Evolutionary conservation across 1,140 invertebrate genomes (phyloP).

Genomic region (Propsilocerus akamusi): DNA sequence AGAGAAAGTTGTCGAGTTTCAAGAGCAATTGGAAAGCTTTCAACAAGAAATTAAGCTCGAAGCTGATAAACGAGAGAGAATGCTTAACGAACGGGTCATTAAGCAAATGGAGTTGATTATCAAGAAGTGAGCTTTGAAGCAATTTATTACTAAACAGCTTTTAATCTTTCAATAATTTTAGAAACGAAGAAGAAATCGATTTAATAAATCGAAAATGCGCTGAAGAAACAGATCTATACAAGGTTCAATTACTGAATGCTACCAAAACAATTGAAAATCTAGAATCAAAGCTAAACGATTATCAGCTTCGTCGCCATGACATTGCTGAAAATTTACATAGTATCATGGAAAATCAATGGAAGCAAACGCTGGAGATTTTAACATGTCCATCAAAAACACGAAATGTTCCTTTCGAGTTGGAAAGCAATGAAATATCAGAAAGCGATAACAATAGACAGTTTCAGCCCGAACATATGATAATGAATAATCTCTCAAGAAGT

Average conservation of each 20-base stretch:
- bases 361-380: slow-evolving; percentile 51
- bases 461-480: slow-evolving; percentile 14
- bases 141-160: too few species aligned
- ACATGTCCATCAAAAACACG: slow-evolving; percentile 25
- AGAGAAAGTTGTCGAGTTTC: slow-evolving; percentile 57
- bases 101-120: slow-evolving; percentile 49
- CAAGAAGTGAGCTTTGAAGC: slow-evolving; percentile 36
- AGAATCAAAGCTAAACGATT: slow-evolving; percentile 33
- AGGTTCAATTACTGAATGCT: slow-evolving; percentile 43
- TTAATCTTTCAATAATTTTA: slow-evolving; percentile 26
- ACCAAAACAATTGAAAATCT: slow-evolving; percentile 39
- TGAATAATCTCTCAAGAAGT: slow-evolving; percentile 12
- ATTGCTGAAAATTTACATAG: slow-evolving; percentile 52
- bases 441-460: slow-evolving; percentile 16
- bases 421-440: slow-evolving; percentile 11
- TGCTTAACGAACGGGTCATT: slow-evolving; percentile 44
- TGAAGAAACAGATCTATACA: slow-evolving; percentile 48
- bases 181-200: slow-evolving; percentile 49
- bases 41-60: slow-evolving; percentile 42
- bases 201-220: slow-evolving; percentile 57
- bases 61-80: slow-evolving; percentile 39
- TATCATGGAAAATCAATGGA: slow-evolving; percentile 63
- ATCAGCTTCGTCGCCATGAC: slow-evolving; percentile 30
- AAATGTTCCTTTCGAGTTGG: slow-evolving; percentile 5
- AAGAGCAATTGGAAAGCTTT: slow-evolving; percentile 46